These are phyloP conservation scores for Dinomys branickii DNA, from an alignment of 2,113 vertebrate genomes.

Conservation along the genomic window DNA sequence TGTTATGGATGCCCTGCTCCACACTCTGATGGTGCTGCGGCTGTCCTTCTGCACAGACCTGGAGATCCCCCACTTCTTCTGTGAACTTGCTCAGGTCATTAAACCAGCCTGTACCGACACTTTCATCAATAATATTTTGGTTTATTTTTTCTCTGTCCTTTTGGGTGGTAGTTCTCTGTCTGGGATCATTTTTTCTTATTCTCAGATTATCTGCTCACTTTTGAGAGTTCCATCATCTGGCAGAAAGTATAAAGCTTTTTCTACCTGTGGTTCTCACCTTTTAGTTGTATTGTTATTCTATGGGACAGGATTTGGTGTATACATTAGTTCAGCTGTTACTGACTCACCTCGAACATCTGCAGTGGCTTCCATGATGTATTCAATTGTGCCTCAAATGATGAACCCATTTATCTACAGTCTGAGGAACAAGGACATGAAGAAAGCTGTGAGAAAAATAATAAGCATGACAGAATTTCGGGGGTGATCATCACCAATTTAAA, in stretches of 20 bases:
- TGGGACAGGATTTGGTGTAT: constrained; percentile 26
- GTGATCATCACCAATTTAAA: not conserved
- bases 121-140: constrained; percentile 36
- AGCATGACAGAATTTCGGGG: not conserved
- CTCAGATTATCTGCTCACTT: constrained; percentile 3
- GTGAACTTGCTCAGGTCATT: not conserved
- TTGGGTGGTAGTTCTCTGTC: not conserved
- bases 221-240: not conserved
- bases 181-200: constrained; percentile 52
- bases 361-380: constrained; percentile 32
- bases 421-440: constrained; percentile 36
- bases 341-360: not conserved
- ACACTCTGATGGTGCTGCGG: not conserved
- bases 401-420: constrained; percentile 67
- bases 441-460: constrained; percentile 35
- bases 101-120: not conserved
- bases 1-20: not conserved
- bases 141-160: not conserved
- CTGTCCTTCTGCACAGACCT: not conserved
- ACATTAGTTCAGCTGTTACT: constrained; percentile 21
- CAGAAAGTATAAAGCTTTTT: constrained; percentile 39
- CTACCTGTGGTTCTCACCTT: constrained; percentile 57
- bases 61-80: not conserved
- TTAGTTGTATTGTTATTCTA: constrained; percentile 59
- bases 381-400: constrained; percentile 32